A percentile compares a stretch with the other conserved stretches of the same genome.
Conservation (phyloP, 2,888 invertebrate species). For the Elysia crispata region DNA sequence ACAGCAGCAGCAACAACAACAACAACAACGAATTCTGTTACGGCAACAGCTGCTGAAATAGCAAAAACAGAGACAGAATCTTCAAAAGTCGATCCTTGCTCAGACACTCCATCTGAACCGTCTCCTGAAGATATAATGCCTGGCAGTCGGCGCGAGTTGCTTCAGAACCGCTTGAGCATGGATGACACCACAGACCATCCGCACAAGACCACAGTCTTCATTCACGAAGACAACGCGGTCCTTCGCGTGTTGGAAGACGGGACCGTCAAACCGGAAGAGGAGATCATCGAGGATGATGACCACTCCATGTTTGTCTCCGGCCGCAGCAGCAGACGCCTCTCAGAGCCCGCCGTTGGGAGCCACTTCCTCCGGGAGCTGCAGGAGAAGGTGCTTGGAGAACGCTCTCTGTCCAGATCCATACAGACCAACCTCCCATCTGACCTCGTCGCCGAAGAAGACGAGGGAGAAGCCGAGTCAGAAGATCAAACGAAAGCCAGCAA, state of each 20-base stretch:
- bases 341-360: conserved; percentile 41
- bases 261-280: conserved; percentile 6
- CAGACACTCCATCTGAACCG: no score
- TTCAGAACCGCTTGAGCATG: no score
- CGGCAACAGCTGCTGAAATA: no score
- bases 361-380: conserved; percentile 32
- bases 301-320: not conserved
- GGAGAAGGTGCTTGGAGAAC: not conserved
- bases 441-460: conserved; percentile 45
- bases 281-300: conserved; percentile 11
- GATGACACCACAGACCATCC: no score
- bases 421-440: conserved; percentile 32
- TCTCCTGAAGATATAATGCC: no score
- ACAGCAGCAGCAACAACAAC: no score
- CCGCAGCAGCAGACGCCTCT: conserved; percentile 6
- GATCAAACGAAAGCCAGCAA: not conserved
- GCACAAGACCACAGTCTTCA: not conserved
- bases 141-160: no score
- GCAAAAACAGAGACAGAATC: no score
- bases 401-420: conserved; percentile 25
- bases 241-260: not conserved
- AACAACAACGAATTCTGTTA: no score
- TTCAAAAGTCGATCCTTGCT: no score
- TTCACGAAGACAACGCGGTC: not conserved
- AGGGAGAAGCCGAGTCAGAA: conserved; percentile 20